Conservation (phyloP, 2,888 invertebrate genomes). For the Platycheirus albimanus region DNA sequence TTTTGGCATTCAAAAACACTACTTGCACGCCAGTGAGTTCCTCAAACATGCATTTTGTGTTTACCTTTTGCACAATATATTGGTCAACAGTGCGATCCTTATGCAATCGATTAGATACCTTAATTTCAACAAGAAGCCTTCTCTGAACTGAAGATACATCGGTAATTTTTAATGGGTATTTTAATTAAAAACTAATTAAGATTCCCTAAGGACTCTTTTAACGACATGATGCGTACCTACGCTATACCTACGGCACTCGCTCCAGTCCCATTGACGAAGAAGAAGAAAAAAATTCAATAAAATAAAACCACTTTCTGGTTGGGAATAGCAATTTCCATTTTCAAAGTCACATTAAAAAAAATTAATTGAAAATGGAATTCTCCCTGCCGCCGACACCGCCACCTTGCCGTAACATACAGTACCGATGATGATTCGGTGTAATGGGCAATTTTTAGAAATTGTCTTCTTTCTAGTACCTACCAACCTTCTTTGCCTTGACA, state of each 20-base stretch:
- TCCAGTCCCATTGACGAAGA: neutral
- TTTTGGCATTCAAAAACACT: too few species aligned
- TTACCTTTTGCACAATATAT: neutral
- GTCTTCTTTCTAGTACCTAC: neutral
- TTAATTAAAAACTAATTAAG: too few species aligned
- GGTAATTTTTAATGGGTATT: too few species aligned
- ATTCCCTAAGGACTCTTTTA: too few species aligned
- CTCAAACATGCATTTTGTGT: neutral
- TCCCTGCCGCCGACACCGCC: neutral
- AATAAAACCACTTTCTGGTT: neutral
- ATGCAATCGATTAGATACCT: too few species aligned
- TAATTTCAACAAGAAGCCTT: too few species aligned
- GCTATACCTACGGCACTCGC: too few species aligned
- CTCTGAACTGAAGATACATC: too few species aligned
- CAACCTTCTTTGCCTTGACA: slow-evolving; percentile 32
- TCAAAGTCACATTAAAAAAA: neutral
- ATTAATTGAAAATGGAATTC: slow-evolving; percentile 1
- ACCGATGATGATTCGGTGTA: neutral
- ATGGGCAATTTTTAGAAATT: neutral
- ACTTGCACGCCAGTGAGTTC: too few species aligned
- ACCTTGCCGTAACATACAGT: too few species aligned
- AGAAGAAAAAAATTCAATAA: neutral
- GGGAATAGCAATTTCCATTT: neutral
- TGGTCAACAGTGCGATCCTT: neutral
- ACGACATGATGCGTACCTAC: neutral